Conservation (phyloP, 2,113 vertebrate genomes). For the Ammospiza caudacuta region DNA sequence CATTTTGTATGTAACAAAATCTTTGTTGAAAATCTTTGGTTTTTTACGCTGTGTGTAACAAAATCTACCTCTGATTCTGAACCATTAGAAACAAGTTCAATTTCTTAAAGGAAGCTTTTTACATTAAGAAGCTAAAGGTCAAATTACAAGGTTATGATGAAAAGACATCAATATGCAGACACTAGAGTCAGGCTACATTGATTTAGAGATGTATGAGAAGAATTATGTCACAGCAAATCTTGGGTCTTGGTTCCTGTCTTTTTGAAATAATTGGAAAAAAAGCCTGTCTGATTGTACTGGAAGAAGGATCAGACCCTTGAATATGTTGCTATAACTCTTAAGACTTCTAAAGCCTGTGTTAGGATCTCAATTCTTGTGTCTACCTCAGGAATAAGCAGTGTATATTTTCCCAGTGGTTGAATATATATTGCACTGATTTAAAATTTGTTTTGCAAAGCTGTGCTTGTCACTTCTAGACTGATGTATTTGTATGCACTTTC, state of each 20-base stretch:
- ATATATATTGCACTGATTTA: slow-evolving; percentile 47
- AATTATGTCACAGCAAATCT: slow-evolving; percentile 9
- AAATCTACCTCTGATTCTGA: not conserved
- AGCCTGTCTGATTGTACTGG: not conserved
- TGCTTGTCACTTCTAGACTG: slow-evolving; percentile 14
- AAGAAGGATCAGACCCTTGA: not conserved
- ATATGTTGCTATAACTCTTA: slow-evolving; percentile 32
- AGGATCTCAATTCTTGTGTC: slow-evolving; percentile 26
- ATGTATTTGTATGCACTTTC: slow-evolving; percentile 51
- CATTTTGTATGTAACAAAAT: not conserved
- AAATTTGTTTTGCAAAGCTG: slow-evolving; percentile 43
- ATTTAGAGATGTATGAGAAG: not conserved
- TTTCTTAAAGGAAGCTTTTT: not conserved
- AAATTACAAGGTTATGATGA: not conserved
- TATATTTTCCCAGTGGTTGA: slow-evolving; percentile 49
- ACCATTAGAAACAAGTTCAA: not conserved
- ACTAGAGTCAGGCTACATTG: not conserved
- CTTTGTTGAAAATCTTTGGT: not conserved
- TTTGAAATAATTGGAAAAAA: not conserved
- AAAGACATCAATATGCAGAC: not conserved
- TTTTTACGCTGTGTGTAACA: not conserved
- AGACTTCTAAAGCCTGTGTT: not conserved
- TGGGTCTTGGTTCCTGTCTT: not conserved
- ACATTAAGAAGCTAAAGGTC: not conserved
- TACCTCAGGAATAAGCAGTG: slow-evolving; percentile 29